A percentile compares a stretch with the other conserved stretches of the same genome.
These are phyloP conservation scores for Nephrotoma appendiculata DNA, from an alignment of 2,888 invertebrate genomes.

Conservation along the genomic window DNA sequence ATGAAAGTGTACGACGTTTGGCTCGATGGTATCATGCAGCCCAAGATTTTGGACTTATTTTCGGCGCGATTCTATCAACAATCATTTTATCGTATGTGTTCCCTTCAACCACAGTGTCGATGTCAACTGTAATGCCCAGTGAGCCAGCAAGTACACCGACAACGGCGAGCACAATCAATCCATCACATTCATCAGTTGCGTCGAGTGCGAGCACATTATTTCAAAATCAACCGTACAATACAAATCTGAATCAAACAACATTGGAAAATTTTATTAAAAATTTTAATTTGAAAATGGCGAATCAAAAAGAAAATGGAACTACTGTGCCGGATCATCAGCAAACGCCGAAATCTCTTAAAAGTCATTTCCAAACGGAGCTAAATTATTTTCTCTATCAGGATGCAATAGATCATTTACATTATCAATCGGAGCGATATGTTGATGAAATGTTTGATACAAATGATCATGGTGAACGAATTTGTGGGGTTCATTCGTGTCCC, in stretches of 20 bases:
- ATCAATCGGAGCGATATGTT: slow-evolving; percentile 16
- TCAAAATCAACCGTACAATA: background rate
- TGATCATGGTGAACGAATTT: slow-evolving; percentile 39
- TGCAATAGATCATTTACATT: background rate
- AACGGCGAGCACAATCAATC: background rate
- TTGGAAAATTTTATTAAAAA: slow-evolving; percentile 4
- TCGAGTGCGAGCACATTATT: background rate
- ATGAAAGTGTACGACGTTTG: slow-evolving; percentile 34
- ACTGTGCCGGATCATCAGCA: slow-evolving; percentile 5
- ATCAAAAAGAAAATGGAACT: background rate
- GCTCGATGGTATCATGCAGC: slow-evolving; percentile 39
- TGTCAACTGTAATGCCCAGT: too few species aligned
- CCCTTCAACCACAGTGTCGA: background rate
- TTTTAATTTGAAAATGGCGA: background rate
- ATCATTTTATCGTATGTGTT: slow-evolving; percentile 27
- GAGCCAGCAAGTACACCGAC: background rate
- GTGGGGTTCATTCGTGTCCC: slow-evolving; percentile 43
- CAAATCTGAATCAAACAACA: slow-evolving; percentile 1
- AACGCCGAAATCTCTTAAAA: background rate
- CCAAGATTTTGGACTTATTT: slow-evolving; percentile 41
- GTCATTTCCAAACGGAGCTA: background rate
- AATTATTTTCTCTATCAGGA: background rate
- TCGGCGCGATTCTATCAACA: slow-evolving; percentile 38
- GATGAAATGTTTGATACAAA: slow-evolving; percentile 38
- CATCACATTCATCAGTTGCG: background rate